Base-by-base conservation (phyloP, 2,888 invertebrate species). In the Drosophila kanekoi region DNA sequence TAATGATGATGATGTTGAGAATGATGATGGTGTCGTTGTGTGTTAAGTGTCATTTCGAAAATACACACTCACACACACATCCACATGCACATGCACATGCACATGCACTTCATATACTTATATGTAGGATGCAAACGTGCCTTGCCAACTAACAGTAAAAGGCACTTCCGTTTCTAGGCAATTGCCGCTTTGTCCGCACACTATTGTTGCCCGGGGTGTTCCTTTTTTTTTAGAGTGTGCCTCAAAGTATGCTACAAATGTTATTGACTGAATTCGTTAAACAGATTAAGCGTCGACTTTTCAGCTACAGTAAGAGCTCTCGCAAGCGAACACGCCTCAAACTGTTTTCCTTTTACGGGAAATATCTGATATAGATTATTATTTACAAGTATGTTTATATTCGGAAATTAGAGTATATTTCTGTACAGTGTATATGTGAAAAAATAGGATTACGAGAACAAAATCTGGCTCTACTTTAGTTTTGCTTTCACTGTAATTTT, bases 211-310 rank as follows among this genome's bases (percentile, higher is more conserved):
- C 23, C n/a, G 9, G 14, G 16, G 44, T 54, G 35, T 43, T 23
- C n/a, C 13, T 16, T 14, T 40, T 57, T 41, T 23, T 72, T 66
- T 45, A 3, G 48, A 43, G n/a, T 33, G 51, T 40, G 69, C 82
- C 72, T 32, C 54, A 77, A 87, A 87, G 85, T 79, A 77, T 87
- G 79, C 82, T 79, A 52, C 57, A 81, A n/a, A 59, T 62, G 78
- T 70, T 71, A 73, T 78, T 67, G 72, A 58, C 37, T 11, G 10
- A 33, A 35, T 16, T 32, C 6, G 4, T 8, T 5, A 40, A 52
- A 16, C 38, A 33, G 45, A 47, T 63, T 1, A 38, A 33, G 13
- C 18, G 13, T 11, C 23, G 28, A 16, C 6, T 14, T 28, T 3
- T 11, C 35, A 62, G 48, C 32, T 53, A 58, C 47, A 33, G 33